phyloP scores from a whole-genome alignment of 37 sponge, comb jelly and placozoan species.

The Hexactinellida sp. region DNA sequence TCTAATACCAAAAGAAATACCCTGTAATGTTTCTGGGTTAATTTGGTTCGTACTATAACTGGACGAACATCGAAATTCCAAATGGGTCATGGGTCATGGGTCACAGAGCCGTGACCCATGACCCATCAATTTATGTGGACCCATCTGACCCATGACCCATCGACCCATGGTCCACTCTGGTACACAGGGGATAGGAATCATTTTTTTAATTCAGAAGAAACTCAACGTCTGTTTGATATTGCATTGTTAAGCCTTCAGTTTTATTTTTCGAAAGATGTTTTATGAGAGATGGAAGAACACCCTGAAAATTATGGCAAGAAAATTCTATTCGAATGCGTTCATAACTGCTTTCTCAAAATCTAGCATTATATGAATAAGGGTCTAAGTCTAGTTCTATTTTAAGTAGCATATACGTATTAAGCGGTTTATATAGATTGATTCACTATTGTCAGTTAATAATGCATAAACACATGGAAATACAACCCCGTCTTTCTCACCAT shows the following conservation, averaged over 20 bases:
- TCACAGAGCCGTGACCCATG: too few relatives aligned
- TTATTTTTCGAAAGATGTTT: neutral
- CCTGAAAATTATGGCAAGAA: neutral
- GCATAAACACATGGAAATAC: neutral
- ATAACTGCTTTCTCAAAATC: neutral
- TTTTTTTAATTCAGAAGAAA: neutral
- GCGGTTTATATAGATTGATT: neutral
- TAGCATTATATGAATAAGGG: neutral
- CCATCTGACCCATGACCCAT: too few relatives aligned
- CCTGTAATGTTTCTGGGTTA: too few relatives aligned
- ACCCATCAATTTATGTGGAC: too few relatives aligned
- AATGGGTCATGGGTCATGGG: too few relatives aligned
- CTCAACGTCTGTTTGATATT: neutral
- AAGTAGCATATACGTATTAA: neutral
- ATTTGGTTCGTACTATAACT: too few relatives aligned
- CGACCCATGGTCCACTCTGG: too few relatives aligned
- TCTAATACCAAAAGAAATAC: too few relatives aligned
- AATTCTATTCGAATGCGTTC: neutral
- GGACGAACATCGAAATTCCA: too few relatives aligned
- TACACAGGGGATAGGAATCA: neutral
- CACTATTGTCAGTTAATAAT: too few relatives aligned
- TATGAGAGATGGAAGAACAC: neutral
- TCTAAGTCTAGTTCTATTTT: neutral
- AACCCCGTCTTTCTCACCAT: neutral
- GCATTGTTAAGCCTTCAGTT: neutral